Percentiles rank a stretch among this genome's conserved stretches.
Conservation (phyloP, 2,113 vertebrate species). For the Nicator chloris region DNA sequence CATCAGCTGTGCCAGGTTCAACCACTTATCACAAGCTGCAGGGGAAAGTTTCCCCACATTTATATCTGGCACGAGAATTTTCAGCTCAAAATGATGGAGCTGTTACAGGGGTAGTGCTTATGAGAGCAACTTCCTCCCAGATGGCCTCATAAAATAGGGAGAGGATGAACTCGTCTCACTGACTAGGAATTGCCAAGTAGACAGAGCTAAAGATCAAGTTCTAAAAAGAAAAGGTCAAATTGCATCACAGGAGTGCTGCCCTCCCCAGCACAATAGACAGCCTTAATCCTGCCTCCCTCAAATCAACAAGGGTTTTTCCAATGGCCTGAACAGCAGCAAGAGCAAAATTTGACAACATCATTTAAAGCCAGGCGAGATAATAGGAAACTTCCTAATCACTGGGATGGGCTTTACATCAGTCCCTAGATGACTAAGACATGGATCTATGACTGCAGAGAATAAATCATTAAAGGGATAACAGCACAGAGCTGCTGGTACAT, state of each 20-base stretch:
- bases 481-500: background rate
- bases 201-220: slow-evolving; percentile 12
- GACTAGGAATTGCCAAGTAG: background rate
- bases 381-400: background rate
- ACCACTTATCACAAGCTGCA: slow-evolving; percentile 40
- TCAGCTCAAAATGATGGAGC: background rate
- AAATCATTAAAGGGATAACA: background rate
- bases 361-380: background rate
- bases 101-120: slow-evolving; percentile 21
- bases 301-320: background rate
- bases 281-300: background rate
- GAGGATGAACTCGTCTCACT: slow-evolving; percentile 9
- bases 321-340: background rate
- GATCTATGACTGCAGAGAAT: background rate
- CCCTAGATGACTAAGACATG: background rate
- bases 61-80: slow-evolving; percentile 13
- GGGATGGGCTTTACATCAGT: background rate
- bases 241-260: background rate
- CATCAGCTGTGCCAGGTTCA: slow-evolving; percentile 12
- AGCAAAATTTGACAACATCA: background rate
- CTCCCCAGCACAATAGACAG: background rate
- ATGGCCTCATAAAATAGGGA: slow-evolving; percentile 24
- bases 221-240: background rate
- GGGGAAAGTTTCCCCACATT: slow-evolving; percentile 48
- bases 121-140: slow-evolving; percentile 40